Conservation (phyloP, 2,888 invertebrate species). For the Bursaphelenchus okinawaensis region DNA sequence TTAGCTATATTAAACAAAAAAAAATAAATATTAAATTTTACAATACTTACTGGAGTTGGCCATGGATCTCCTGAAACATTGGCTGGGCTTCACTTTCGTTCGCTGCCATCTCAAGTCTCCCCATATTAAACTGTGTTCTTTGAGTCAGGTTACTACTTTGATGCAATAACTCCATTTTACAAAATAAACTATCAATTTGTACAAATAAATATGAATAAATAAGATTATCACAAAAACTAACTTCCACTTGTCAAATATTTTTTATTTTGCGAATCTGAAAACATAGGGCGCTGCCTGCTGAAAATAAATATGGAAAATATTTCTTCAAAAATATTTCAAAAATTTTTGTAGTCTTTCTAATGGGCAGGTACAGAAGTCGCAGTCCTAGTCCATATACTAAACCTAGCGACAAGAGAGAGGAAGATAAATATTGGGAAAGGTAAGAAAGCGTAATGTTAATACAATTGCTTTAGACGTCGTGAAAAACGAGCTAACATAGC, state of each 20-base stretch:
- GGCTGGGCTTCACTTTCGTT: conserved; percentile 50
- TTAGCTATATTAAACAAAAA: conserved; percentile 12
- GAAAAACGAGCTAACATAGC: conserved; percentile 21
- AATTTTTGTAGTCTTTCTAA: no score
- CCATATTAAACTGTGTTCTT: conserved; percentile 38
- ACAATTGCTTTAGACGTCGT: conserved; percentile 23
- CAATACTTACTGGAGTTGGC: conserved; percentile 38
- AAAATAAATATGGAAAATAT: no score
- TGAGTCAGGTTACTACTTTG: conserved; percentile 44
- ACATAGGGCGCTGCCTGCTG: background rate
- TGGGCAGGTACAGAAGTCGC: conserved; percentile 2
- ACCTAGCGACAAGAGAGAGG: conserved; percentile 7
- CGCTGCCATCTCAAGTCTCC: conserved; percentile 36
- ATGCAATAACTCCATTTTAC: conserved; percentile 46
- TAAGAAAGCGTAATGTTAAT: background rate
- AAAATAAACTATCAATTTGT: background rate
- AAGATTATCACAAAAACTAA: background rate
- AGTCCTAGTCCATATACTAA: background rate
- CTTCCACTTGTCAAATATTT: background rate
- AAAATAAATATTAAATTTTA: background rate
- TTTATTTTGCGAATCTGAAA: background rate
- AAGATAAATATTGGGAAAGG: conserved; percentile 25
- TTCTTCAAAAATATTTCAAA: no score
- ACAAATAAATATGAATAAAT: background rate
- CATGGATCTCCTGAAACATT: conserved; percentile 39